Evolutionary conservation across 2,797 vertebrate species (phyloP), one percentile per base, ranked within the genome.

Genomic region (Notoglanidium macrostoma): DNA sequence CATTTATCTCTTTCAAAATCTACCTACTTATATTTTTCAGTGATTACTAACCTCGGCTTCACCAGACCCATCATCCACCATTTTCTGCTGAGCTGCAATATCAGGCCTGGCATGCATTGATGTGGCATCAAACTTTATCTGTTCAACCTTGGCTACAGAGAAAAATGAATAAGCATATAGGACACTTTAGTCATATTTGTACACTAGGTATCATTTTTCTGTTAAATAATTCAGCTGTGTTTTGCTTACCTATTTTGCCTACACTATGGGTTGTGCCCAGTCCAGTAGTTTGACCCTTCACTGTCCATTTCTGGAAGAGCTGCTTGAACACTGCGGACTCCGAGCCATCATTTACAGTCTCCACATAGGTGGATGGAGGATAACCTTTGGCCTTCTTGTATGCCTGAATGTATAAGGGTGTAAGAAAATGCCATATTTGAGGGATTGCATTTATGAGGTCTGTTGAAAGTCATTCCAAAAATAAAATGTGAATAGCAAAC

Each of bases 311-410:
- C 90, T 97, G 96, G 92, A 97, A 97, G 61, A 97, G 95, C 89
- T 97, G 97, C 90, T 96, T 97, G 79, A 97, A 97, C 35, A 96
- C 0, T 0, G 95, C 84, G 0, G 97, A 97, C 89, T 97, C 97
- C 0, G 96, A 95, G 0, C 97, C 96, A 0, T 97, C 97, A 0
- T 97, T 97, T 90, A 97, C 95, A 0, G 92, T 94, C 91, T 97
- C 96, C 82, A 97, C 95, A 0, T 94, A 94, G 0, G 96, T 97
- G 87, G 92, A 96, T 0, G 15, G 3, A 0, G 96, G 93, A 88
- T 97, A 97, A 86, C 95, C 93, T 92, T 97, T 97, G 65, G 97
- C 97, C 91, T 96, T 97, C 92, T 97, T 96, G 90, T 96, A 97
- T 89, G 95, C 95, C 96, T 97, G 86, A 74, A 87, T 35, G 72